Evolutionary conservation across 2,113 vertebrate genomes (phyloP).

Genomic region (Cygnus buccinator): DNA sequence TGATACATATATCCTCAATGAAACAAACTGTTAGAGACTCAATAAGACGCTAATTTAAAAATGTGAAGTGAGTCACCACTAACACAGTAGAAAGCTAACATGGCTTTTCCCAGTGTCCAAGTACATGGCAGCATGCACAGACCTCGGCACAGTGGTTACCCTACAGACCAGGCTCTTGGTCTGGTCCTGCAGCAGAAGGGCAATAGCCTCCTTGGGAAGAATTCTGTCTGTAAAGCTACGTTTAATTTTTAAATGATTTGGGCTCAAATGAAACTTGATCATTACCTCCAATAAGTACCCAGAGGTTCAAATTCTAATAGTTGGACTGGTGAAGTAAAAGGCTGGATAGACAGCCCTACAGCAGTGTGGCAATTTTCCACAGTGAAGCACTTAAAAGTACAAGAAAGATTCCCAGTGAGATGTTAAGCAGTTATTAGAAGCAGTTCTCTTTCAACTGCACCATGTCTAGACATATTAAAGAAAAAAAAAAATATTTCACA

Average conservation of each 20-base stretch:
- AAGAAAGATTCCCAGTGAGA: neutral
- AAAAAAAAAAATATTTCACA: neutral
- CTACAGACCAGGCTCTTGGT: accelerated
- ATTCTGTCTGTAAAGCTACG: neutral
- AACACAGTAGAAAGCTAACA: neutral
- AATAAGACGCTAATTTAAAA: neutral
- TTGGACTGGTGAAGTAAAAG: neutral
- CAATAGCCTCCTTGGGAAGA: neutral
- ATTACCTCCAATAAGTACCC: neutral
- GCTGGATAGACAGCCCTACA: neutral
- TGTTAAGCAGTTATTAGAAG: neutral
- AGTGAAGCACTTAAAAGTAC: neutral
- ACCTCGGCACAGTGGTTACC: too few species aligned
- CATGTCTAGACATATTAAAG: neutral
- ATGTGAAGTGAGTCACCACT: neutral
- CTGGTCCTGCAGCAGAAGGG: neutral
- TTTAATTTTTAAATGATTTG: neutral
- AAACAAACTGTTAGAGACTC: neutral
- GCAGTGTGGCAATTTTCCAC: neutral
- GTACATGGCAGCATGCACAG: too few species aligned
- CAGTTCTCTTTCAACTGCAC: neutral
- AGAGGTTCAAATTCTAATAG: neutral
- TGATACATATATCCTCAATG: accelerated
- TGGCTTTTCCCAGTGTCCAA: neutral
- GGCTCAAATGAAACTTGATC: neutral